A percentile compares a stretch with the other conserved stretches of the same genome.
These are phyloP conservation scores for Egretta garzetta DNA, from an alignment of 2,113 vertebrate genomes.

Conservation along the genomic window DNA sequence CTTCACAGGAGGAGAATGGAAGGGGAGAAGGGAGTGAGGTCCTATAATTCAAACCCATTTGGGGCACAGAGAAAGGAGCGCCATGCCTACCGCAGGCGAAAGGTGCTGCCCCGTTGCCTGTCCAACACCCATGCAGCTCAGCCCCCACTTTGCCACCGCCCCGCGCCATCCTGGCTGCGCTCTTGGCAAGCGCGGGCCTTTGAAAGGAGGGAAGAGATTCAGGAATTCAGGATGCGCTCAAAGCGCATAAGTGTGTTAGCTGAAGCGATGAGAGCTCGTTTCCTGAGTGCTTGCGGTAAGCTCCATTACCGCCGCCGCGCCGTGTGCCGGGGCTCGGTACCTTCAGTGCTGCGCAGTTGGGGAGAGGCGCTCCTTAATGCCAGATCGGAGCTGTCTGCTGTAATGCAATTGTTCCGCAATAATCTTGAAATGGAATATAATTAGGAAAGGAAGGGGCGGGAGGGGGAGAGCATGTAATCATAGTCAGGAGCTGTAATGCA, in stretches of 20 bases:
- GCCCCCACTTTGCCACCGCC: background rate
- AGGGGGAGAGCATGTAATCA: fast-evolving
- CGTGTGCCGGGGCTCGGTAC: background rate
- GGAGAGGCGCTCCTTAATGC: background rate
- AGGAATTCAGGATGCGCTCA: background rate
- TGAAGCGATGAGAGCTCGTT: background rate
- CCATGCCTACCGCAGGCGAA: fast-evolving
- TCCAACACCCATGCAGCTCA: background rate
- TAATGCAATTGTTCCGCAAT: conserved; percentile 1
- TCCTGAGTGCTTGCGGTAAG: conserved; percentile 17
- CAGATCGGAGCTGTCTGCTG: background rate
- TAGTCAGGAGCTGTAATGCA: background rate
- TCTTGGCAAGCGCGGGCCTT: background rate
- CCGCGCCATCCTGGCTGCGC: fast-evolving
- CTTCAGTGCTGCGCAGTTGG: background rate
- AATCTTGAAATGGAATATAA: conserved; percentile 9
- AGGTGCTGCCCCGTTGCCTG: background rate
- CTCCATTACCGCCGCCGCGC: background rate
- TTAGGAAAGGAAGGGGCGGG: background rate
- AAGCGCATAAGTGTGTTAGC: background rate
- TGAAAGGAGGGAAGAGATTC: background rate
- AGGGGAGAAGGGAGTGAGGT: background rate
- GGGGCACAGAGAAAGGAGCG: background rate
- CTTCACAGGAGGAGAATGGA: background rate
- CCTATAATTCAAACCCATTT: background rate